Percentiles rank a stretch among this genome's conserved stretches.
Evolutionary conservation across 2,888 invertebrate species (phyloP).

Genomic region (Polyommatus iphigenia): DNA sequence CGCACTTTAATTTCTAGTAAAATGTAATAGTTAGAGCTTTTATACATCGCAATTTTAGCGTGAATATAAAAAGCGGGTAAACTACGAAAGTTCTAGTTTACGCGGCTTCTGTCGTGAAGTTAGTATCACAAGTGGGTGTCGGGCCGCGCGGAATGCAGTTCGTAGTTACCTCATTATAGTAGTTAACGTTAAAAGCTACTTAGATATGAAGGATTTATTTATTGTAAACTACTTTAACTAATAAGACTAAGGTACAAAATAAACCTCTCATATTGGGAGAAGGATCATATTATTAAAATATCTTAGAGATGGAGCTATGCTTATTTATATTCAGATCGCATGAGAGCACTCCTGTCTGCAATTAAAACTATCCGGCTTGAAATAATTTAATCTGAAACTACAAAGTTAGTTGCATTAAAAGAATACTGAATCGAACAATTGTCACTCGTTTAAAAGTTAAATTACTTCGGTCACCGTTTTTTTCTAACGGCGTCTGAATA

Average conservation of each 20-base stretch:
- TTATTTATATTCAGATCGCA: not conserved
- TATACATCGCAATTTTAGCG: not conserved
- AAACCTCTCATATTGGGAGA: not conserved
- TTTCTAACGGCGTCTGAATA: slow-evolving; percentile 64
- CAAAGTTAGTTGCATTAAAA: slow-evolving; percentile 41
- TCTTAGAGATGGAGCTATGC: not conserved
- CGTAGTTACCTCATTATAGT: slow-evolving; percentile 7
- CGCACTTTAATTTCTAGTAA: too few species aligned
- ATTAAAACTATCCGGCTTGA: slow-evolving; percentile 15
- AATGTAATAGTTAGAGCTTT: not conserved
- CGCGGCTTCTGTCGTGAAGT: not conserved
- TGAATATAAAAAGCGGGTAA: not conserved
- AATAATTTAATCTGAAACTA: slow-evolving; percentile 28
- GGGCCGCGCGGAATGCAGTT: not conserved
- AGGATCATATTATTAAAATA: too few species aligned
- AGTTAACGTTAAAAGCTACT: not conserved
- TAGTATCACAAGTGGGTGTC: not conserved
- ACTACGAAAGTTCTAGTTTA: not conserved
- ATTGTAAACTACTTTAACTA: too few species aligned
- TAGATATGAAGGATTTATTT: too few species aligned
- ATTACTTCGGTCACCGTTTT: slow-evolving; percentile 70
- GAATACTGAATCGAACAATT: slow-evolving; percentile 64
- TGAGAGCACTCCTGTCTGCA: not conserved
- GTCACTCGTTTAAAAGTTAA: slow-evolving; percentile 74
- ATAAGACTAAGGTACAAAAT: too few species aligned